Percentiles rank a stretch among this genome's conserved stretches.
Evolutionary conservation across 1,140 invertebrate species (phyloP).

Genomic region (Harpegnathos saltator): DNA sequence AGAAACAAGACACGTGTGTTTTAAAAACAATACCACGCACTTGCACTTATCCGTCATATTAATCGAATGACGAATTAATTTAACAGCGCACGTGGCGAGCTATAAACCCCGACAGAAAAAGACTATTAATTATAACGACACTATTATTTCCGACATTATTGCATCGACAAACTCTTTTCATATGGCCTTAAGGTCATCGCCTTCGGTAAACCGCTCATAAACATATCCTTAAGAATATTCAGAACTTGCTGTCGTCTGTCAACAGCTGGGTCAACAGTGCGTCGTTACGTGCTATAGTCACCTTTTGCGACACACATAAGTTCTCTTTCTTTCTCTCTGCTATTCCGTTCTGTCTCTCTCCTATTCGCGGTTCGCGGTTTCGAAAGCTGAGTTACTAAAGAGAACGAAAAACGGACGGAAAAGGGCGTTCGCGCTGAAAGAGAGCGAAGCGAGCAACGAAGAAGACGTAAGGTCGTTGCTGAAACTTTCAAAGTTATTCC

Average conservation of each 20-base stretch:
- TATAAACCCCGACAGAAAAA: conserved; percentile 12
- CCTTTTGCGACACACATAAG: conserved; percentile 10
- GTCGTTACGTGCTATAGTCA: conserved; percentile 36
- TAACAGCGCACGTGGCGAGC: conserved; percentile 15
- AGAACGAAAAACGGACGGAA: conserved; percentile 20
- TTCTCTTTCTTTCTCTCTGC: background rate
- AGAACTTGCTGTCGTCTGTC: conserved; percentile 70
- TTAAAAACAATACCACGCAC: background rate
- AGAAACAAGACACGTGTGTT: background rate
- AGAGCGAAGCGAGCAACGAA: background rate
- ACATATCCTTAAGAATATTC: conserved; percentile 68
- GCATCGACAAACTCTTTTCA: conserved; percentile 51
- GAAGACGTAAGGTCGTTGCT: conserved; percentile 18
- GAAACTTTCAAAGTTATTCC: conserved; percentile 67
- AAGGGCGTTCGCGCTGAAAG: conserved; percentile 32
- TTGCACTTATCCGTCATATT: conserved; percentile 41
- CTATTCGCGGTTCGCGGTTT: conserved; percentile 37
- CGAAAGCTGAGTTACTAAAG: conserved; percentile 51
- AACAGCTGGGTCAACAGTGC: conserved; percentile 69
- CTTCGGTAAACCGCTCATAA: conserved; percentile 54
- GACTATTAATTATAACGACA: conserved; percentile 12
- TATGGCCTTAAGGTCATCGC: conserved; percentile 22
- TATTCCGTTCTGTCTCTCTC: conserved; percentile 8
- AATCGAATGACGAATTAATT: conserved; percentile 33
- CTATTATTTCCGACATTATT: conserved; percentile 51